phyloP scores from a whole-genome alignment of 2,797 vertebrate species.

The Scomberomorus guttatus region DNA sequence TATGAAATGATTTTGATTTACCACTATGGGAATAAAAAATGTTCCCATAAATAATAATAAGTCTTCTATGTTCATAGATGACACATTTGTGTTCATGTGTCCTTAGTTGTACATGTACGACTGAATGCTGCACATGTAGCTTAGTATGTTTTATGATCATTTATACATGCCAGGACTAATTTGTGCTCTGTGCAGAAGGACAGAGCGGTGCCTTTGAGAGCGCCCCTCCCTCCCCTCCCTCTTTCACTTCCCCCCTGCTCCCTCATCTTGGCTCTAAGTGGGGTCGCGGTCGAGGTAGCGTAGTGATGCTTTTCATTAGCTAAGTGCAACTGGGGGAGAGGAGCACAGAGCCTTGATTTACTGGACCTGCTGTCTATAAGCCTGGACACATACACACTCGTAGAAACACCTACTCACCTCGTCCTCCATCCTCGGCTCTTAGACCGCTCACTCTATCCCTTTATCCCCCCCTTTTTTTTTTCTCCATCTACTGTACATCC shows the following conservation, averaged over 20 bases:
- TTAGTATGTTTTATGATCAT: not conserved
- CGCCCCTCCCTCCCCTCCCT: not conserved
- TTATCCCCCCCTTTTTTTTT: conserved; percentile 29
- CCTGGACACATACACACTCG: conserved; percentile 32
- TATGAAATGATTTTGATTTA: conserved; percentile 10
- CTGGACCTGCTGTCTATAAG: conserved; percentile 66
- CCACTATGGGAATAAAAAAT: not conserved
- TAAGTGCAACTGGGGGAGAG: conserved; percentile 82
- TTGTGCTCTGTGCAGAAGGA: conserved; percentile 57
- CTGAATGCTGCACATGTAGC: not conserved
- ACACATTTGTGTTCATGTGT: not conserved
- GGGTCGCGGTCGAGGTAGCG: conserved; percentile 71
- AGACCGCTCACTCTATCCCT: conserved; percentile 41
- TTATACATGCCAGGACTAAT: conserved; percentile 36
- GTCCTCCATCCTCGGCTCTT: conserved; percentile 41
- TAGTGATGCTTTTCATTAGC: conserved; percentile 84
- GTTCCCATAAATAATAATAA: not conserved
- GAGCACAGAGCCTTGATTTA: conserved; percentile 77
- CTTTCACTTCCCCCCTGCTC: not conserved
- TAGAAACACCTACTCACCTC: conserved; percentile 52
- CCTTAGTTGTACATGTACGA: not conserved
- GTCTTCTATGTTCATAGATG: not conserved
- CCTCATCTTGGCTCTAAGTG: conserved; percentile 73
- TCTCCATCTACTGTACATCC: conserved; percentile 35
- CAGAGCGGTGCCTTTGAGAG: conserved; percentile 64